Evolutionary conservation across 2,797 vertebrate species (phyloP).

Genomic region (Eleutherodactylus coqui): DNA sequence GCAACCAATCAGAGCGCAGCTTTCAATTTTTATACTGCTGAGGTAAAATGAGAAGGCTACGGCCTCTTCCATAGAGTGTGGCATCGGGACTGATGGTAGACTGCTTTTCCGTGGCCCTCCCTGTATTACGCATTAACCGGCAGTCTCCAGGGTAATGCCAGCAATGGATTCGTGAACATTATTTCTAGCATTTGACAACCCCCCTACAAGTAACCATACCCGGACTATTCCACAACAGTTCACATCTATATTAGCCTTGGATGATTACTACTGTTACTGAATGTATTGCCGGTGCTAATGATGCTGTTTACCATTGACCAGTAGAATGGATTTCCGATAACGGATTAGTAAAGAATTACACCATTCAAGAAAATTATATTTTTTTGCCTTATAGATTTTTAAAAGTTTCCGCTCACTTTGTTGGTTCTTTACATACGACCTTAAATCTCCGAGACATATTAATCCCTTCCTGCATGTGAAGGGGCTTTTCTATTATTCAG

Average conservation of each 20-base stretch:
- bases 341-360: not conserved
- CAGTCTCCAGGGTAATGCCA: not conserved
- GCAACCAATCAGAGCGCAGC: no score
- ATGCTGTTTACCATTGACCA: constrained; percentile 1
- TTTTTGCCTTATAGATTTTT: not conserved
- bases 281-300: not conserved
- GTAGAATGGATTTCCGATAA: not conserved
- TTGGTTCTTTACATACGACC: not conserved
- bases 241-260: not conserved
- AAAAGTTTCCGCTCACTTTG: not conserved
- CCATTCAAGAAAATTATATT: not conserved
- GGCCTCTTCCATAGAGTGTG: no score
- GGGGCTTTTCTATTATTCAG: constrained; percentile 4
- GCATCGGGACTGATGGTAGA: no score
- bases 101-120: no score
- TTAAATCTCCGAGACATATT: not conserved
- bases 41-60: no score
- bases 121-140: no score
- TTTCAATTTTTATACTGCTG: no score
- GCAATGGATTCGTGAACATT: not conserved
- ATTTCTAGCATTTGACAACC: not conserved
- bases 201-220: not conserved
- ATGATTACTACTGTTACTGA: not conserved
- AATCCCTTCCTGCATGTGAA: not conserved
- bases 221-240: not conserved